phyloP scores from a whole-genome alignment of 1,140 invertebrate genomes.

The Brachionus calyciflorus region DNA sequence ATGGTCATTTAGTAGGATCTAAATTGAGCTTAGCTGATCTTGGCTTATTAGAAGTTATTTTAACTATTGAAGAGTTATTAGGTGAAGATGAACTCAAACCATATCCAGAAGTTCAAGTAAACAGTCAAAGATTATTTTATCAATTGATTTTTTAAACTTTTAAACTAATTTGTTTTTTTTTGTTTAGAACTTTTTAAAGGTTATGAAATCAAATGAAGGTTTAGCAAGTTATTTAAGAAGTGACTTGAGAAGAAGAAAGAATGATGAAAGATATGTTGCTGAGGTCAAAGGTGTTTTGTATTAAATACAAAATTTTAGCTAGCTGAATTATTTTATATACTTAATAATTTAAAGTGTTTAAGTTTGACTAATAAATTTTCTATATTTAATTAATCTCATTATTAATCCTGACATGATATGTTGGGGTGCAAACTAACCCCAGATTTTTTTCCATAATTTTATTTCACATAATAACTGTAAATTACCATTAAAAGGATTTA shows the following conservation, averaged over 20 bases:
- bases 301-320: neutral
- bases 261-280: slow-evolving; percentile 40
- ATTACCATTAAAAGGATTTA: no score
- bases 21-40: slow-evolving; percentile 35
- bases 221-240: slow-evolving; percentile 26
- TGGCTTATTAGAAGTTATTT: slow-evolving; percentile 28
- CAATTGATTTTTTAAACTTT: neutral
- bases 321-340: no score
- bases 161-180: neutral
- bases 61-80: slow-evolving; percentile 37
- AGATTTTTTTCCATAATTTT: no score
- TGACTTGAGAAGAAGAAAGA: neutral
- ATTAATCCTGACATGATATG: no score
- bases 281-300: slow-evolving; percentile 24
- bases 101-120: slow-evolving; percentile 44
- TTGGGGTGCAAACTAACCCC: no score
- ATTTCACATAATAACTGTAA: no score
- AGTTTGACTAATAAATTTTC: no score
- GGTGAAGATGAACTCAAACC: slow-evolving; percentile 22
- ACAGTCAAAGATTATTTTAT: no score
- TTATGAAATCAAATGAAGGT: slow-evolving; percentile 19
- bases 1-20: slow-evolving; percentile 34
- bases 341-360: no score
- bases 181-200: slow-evolving; percentile 29
- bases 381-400: no score